Evolutionary conservation across 2,888 invertebrate species (phyloP), one percentile per base, ranked within the genome.

Genomic region (Bugulina stolonifera): DNA sequence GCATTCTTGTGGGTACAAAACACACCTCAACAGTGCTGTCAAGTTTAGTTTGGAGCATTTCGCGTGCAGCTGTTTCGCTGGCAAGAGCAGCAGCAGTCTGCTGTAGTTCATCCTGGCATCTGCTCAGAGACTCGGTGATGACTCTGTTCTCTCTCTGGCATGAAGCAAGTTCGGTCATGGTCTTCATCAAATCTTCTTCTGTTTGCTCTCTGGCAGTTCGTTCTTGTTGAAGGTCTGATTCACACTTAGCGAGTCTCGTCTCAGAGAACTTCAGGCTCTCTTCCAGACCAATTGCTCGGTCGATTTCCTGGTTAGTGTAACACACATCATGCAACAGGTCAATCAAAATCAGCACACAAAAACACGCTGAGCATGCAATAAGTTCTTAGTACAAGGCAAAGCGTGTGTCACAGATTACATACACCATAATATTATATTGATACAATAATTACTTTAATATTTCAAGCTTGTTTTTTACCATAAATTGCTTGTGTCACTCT

Each of bases 161-260:
- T 32, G 64, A 64, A 14, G 64, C 27, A 27, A 64, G 32, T 5
- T 64, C 64, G n/a, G 64, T 64, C 64, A 64, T 64, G 5, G 64
- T 64, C 32, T n/a, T 64, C 64, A 64, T 64, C 64, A 64, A 27
- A 10, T 64, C 29, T 64, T 64, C 64, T 64, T 64, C 64, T 32
- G 64, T 64, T 32, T 64, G 29, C 34, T 64, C 64, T 29, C 64
- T 22, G 34, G 64, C 64, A 32, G 64, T 64, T 32, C 64, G 2
- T n/a, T 64, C 32, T 32, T 64, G 32, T n/a, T 14, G 22, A 5
- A 64, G 32, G 32, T 64, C 64, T 25, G 32, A 5, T 27, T 64
- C 64, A 34, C 64, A 64, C 18, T 27, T 22, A 10, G 27, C 29
- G 10, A 64, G n/a, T 32, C 32, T 22, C 14, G 10, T 32, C 27